Evolutionary conservation across 2,797 vertebrate species (phyloP).

Genomic region (Paguma larvata): DNA sequence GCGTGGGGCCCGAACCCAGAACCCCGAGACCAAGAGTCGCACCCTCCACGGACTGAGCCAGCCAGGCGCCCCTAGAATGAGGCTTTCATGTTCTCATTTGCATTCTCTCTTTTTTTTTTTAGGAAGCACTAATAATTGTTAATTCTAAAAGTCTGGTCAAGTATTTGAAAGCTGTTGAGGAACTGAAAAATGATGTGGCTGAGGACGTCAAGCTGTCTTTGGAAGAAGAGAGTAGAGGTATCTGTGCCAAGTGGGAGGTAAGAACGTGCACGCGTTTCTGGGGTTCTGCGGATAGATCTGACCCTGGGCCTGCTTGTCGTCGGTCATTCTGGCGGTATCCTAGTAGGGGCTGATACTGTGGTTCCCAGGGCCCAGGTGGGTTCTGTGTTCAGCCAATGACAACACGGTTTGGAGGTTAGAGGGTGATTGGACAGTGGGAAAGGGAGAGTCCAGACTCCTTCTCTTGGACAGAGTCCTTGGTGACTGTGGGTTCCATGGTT

Average conservation of each 20-base stretch:
- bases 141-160: slow-evolving; percentile 92
- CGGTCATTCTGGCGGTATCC: not conserved
- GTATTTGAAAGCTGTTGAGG: slow-evolving; percentile 94
- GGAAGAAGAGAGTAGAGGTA: slow-evolving; percentile 91
- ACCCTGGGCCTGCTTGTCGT: too few relatives aligned
- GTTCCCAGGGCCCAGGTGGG: too few relatives aligned
- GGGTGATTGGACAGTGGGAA: accelerated
- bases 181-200: slow-evolving; percentile 93
- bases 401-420: not conserved
- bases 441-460: not conserved
- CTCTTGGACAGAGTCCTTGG: not conserved
- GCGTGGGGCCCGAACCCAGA: too few relatives aligned
- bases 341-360: not conserved
- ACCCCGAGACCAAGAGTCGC: too few relatives aligned
- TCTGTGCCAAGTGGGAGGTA: slow-evolving; percentile 95
- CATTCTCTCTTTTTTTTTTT: not conserved
- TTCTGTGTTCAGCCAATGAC: not conserved
- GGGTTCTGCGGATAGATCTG: not conserved
- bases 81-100: not conserved
- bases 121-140: slow-evolving; percentile 92
- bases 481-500: not conserved
- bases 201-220: slow-evolving; percentile 89
- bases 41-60: too few relatives aligned
- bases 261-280: not conserved
- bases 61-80: not conserved